Evolutionary conservation across 2,797 vertebrate genomes (phyloP).

Genomic region (Mormyrus proboscirostris): DNA sequence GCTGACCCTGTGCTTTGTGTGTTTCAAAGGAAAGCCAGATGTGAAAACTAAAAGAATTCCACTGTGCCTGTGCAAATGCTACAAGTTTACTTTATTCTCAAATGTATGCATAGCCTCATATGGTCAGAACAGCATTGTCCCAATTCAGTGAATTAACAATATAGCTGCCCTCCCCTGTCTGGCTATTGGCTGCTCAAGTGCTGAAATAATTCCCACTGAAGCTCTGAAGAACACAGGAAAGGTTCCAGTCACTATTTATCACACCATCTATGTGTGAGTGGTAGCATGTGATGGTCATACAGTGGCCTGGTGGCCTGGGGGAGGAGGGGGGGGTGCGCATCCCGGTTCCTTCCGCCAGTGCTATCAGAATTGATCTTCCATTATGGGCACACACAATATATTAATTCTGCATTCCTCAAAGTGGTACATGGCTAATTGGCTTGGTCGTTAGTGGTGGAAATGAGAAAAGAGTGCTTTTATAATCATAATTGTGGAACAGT

Average conservation of each 20-base stretch:
- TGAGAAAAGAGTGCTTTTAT: conserved; percentile 1
- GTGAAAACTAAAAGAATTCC: background rate
- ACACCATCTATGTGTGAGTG: background rate
- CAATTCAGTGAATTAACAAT: background rate
- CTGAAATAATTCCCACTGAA: background rate
- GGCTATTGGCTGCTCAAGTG: background rate
- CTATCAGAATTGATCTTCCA: background rate
- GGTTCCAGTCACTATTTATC: background rate
- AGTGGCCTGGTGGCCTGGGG: background rate
- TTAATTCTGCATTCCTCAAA: conserved; percentile 15
- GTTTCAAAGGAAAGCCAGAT: background rate
- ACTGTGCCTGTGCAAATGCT: background rate
- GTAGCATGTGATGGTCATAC: background rate
- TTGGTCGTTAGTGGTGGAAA: background rate
- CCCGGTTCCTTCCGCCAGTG: background rate
- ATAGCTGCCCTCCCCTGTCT: background rate
- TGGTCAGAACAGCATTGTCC: background rate
- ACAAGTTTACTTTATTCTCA: background rate
- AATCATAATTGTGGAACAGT: background rate
- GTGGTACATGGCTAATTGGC: conserved; percentile 14
- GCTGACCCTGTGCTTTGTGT: background rate
- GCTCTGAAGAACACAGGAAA: background rate
- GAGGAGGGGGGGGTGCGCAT: background rate
- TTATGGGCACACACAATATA: background rate
- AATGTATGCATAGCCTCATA: background rate